phyloP scores from a whole-genome alignment of 2,888 invertebrate species.

The Habrosyne pyritoides region DNA sequence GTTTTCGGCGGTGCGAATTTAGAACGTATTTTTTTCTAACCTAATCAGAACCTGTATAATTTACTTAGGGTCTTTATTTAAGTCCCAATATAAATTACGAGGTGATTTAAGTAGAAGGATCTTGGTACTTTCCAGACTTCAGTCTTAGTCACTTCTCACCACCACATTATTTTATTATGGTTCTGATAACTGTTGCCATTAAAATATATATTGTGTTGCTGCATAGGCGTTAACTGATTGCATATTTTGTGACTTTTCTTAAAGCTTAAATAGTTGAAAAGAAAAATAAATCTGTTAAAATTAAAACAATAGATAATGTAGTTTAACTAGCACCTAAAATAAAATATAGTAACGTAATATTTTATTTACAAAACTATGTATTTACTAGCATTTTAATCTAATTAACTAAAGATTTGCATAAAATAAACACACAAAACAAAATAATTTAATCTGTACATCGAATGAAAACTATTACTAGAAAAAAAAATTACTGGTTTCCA shows the following conservation, averaged over 20 bases:
- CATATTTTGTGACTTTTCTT: conserved; percentile 64
- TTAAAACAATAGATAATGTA: conserved; percentile 43
- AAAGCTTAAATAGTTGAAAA: conserved; percentile 48
- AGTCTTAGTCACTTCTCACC: conserved; percentile 77
- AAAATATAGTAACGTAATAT: conserved; percentile 72
- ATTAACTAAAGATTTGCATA: conserved; percentile 62
- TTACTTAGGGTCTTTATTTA: conserved; percentile 67
- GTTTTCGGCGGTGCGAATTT: conserved; percentile 66
- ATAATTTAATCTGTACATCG: conserved; percentile 80
- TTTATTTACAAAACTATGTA: conserved; percentile 75
- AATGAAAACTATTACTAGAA: conserved; percentile 49
- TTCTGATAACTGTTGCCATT: conserved; percentile 78
- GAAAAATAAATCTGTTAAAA: conserved; percentile 21
- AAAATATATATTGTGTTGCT: conserved; percentile 36
- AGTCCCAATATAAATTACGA: conserved; percentile 80
- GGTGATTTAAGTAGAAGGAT: conserved; percentile 84
- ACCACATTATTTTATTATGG: conserved; percentile 59
- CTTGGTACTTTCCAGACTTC: conserved; percentile 61
- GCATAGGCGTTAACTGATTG: conserved; percentile 30
- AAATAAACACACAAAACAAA: conserved; percentile 71
- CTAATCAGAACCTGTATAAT: conserved; percentile 85
- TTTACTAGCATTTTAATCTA: conserved; percentile 71
- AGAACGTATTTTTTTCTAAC: conserved; percentile 70
- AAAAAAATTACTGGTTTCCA: conserved; percentile 62
- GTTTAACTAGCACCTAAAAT: conserved; percentile 77